These are phyloP conservation scores for Tricholaema leucomelas DNA, from an alignment of 2,113 vertebrate genomes.

Conservation along the genomic window DNA sequence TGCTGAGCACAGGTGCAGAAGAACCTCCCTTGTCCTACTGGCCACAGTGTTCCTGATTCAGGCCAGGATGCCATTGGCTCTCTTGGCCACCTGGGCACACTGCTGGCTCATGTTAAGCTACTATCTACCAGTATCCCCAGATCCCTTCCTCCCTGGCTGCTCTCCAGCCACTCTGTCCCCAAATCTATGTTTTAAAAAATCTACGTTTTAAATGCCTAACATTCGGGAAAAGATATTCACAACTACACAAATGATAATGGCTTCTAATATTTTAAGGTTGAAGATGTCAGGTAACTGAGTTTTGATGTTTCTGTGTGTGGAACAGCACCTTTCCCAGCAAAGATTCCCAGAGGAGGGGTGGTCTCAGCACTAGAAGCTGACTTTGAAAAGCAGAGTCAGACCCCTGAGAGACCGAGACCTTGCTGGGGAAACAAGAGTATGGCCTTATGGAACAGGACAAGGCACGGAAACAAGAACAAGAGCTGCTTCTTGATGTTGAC, in stretches of 20 bases:
- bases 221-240: not conserved
- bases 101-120: too few species aligned
- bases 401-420: not conserved
- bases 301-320: not conserved
- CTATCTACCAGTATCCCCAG: too few species aligned
- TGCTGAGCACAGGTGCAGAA: too few species aligned
- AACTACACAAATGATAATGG: not conserved
- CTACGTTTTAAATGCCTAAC: slow-evolving; percentile 45
- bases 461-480: not conserved
- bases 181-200: too few species aligned
- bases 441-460: not conserved
- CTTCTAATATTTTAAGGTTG: not conserved
- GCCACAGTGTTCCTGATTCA: too few species aligned
- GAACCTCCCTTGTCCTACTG: too few species aligned
- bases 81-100: too few species aligned
- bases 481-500: not conserved
- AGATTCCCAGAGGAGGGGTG: not conserved
- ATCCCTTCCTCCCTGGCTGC: too few species aligned
- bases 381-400: not conserved
- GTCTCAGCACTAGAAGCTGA: not conserved
- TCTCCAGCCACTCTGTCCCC: too few species aligned
- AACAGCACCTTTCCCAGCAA: not conserved
- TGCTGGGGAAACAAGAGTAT: not conserved
- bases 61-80: too few species aligned
- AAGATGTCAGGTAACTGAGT: not conserved